These are phyloP conservation scores for Apomyelois bistriatella DNA, from an alignment of 2,888 invertebrate genomes.

Conservation along the genomic window DNA sequence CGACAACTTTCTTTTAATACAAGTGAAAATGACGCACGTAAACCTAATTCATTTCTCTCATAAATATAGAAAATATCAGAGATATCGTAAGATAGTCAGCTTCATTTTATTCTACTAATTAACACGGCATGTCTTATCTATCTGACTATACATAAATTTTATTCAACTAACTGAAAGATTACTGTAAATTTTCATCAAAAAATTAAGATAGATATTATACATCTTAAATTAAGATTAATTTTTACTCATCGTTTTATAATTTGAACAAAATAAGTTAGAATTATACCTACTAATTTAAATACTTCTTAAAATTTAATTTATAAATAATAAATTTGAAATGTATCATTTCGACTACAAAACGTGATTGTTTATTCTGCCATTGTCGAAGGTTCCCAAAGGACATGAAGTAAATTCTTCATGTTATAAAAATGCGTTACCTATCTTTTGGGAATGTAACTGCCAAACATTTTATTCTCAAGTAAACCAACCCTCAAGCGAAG, in stretches of 20 bases:
- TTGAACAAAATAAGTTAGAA: too few species aligned
- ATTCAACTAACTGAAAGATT: too few species aligned
- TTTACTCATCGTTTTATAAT: too few species aligned
- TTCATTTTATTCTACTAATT: background rate
- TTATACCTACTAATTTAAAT: too few species aligned
- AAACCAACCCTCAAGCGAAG: background rate
- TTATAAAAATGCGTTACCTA: background rate
- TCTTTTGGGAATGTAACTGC: background rate
- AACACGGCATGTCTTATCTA: too few species aligned
- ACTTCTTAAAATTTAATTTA: too few species aligned
- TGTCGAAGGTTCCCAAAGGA: background rate
- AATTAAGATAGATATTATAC: too few species aligned
- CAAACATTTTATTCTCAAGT: background rate
- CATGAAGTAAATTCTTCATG: background rate
- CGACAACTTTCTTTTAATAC: slow-evolving; percentile 2
- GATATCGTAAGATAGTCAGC: background rate
- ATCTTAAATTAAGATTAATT: too few species aligned
- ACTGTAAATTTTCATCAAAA: too few species aligned
- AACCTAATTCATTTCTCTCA: background rate
- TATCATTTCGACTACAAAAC: too few species aligned
- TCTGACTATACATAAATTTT: too few species aligned
- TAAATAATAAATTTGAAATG: too few species aligned
- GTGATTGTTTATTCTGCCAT: background rate
- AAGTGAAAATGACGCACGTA: background rate
- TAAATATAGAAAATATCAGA: background rate